A percentile compares a stretch with the other conserved stretches of the same genome.
Conservation (phyloP, 2,888 invertebrate species). For the Sympetrum striolatum region DNA sequence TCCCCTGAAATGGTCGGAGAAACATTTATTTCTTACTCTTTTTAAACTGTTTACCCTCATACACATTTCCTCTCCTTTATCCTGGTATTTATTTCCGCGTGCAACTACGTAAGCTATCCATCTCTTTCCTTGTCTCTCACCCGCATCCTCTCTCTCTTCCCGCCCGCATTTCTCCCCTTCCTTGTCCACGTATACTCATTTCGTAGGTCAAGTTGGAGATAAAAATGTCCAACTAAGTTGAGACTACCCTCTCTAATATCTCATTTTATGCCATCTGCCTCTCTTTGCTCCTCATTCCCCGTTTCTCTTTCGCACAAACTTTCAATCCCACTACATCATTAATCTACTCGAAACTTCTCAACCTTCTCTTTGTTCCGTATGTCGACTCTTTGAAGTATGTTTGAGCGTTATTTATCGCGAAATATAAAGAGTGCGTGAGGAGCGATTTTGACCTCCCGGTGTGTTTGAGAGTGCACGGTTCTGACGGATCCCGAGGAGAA, state of each 20-base stretch:
- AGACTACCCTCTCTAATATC: not conserved
- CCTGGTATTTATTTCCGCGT: not conserved
- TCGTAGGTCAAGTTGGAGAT: not conserved
- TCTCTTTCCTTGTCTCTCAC: not conserved
- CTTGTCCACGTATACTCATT: not conserved
- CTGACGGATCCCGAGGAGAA: too few relatives aligned
- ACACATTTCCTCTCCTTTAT: not conserved
- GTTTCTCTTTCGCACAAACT: not conserved
- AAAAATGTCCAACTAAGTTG: not conserved
- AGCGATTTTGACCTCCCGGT: too few relatives aligned
- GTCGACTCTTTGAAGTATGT: not conserved
- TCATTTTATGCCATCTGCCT: not conserved
- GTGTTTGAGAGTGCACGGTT: too few relatives aligned
- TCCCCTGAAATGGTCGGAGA: not conserved
- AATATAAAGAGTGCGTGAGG: too few relatives aligned
- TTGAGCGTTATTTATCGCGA: not conserved
- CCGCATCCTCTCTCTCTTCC: not conserved
- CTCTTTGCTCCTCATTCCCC: not conserved
- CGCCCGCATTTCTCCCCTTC: not conserved
- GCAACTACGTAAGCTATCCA: too few relatives aligned
- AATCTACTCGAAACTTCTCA: not conserved
- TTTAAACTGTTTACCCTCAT: not conserved
- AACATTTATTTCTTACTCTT: not conserved
- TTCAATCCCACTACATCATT: not conserved
- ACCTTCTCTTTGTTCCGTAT: not conserved